These are phyloP conservation scores for Hassar affinis DNA, from an alignment of 2,113 vertebrate genomes.

Conservation along the genomic window DNA sequence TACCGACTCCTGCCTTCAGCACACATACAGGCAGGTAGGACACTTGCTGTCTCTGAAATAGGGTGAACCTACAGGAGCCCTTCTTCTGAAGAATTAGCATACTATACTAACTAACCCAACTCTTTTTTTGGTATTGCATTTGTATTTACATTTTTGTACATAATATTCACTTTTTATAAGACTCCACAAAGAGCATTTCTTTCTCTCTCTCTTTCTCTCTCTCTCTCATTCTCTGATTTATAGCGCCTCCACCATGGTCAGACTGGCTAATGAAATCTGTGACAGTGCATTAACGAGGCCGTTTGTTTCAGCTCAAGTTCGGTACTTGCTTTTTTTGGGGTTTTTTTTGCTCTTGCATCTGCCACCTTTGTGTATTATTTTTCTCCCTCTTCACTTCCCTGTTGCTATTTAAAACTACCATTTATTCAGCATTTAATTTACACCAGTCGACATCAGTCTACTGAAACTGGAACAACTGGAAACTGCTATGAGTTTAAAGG, in stretches of 20 bases:
- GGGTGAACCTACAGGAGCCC: constrained; percentile 30
- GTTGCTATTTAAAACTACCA: constrained; percentile 4
- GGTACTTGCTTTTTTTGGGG: constrained; percentile 57
- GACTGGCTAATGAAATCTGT: constrained; percentile 83
- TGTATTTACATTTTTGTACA: constrained; percentile 19
- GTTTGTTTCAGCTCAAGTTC: constrained; percentile 75
- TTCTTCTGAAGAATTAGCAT: constrained; percentile 1
- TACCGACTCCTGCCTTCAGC: constrained; percentile 42
- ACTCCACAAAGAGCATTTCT: constrained; percentile 27
- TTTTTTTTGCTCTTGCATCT: constrained; percentile 41
- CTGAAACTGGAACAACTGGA: constrained; percentile 4
- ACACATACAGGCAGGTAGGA: constrained; percentile 47
- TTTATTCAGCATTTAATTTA: constrained; percentile 24
- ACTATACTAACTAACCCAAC: background rate
- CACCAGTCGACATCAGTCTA: constrained; percentile 9
- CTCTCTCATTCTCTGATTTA: constrained; percentile 73
- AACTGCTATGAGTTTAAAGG: background rate
- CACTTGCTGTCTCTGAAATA: constrained; percentile 28
- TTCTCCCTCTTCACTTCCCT: constrained; percentile 8
- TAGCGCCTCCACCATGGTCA: constrained; percentile 68
- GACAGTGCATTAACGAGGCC: constrained; percentile 84
- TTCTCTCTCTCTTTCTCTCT: constrained; percentile 36
- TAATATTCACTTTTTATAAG: background rate
- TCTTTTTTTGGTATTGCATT: constrained; percentile 15
- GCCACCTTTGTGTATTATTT: constrained; percentile 45